Conservation (phyloP, 2,888 invertebrate species). For the Rapana venosa region DNA sequence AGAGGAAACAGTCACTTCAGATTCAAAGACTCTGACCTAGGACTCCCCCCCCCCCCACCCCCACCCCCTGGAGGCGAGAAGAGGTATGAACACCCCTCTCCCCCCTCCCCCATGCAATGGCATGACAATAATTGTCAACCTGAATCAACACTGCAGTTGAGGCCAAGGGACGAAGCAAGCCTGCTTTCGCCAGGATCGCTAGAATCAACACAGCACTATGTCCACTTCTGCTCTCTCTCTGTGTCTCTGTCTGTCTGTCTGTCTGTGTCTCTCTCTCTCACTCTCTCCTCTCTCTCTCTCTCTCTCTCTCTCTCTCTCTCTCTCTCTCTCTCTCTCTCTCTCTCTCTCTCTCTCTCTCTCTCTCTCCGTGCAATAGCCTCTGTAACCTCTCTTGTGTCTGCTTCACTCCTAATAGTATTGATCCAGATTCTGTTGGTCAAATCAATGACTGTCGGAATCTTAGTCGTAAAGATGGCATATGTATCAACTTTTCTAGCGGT, state of each 20-base stretch:
- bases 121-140: constrained; percentile 5
- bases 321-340: constrained; percentile 12
- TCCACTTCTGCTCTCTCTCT: background rate
- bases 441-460: too few species aligned
- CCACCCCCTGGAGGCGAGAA: background rate
- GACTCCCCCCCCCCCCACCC: background rate
- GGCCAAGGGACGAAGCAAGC: background rate
- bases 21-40: background rate
- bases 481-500: background rate
- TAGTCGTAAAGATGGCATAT: background rate
- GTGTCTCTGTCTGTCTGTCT: background rate
- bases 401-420: background rate
- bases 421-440: too few species aligned
- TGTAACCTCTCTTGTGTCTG: background rate
- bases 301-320: background rate
- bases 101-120: background rate
- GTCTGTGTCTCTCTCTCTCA: background rate
- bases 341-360: constrained; percentile 1
- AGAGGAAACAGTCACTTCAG: background rate
- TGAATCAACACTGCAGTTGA: background rate
- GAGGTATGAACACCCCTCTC: background rate
- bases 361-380: background rate
- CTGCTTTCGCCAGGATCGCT: background rate
- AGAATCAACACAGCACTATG: background rate
- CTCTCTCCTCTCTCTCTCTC: background rate